Conservation (phyloP, 2,113 vertebrate species). For the Candoia aspera region DNA sequence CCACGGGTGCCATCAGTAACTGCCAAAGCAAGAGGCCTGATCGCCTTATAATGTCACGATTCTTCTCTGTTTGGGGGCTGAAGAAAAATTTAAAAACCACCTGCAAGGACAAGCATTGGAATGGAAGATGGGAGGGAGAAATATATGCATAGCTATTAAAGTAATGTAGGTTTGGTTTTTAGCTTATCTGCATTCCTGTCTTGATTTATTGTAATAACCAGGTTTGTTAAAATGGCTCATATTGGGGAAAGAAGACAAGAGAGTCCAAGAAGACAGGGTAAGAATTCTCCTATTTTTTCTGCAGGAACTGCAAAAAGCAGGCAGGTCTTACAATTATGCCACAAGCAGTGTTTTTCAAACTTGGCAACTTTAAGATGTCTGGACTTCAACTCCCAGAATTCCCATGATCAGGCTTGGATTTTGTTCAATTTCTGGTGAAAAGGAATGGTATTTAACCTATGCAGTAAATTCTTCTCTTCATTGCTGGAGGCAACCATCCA, state of each 20-base stretch:
- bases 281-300: not conserved
- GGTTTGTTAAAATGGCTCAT: not conserved
- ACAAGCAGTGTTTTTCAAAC: not conserved
- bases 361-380: not conserved
- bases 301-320: not conserved
- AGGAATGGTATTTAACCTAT: not conserved
- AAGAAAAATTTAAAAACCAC: conserved; percentile 98
- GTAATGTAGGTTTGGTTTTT: not conserved
- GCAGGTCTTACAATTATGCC: not conserved
- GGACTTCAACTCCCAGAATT: not conserved
- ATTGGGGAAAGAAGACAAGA: not conserved
- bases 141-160: not conserved
- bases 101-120: conserved; percentile 70
- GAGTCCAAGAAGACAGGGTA: not conserved
- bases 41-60: conserved; percentile 89
- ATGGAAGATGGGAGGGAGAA: not conserved
- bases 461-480: not conserved
- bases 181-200: not conserved
- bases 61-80: conserved; percentile 93
- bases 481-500: not conserved
- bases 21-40: conserved; percentile 94
- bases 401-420: not conserved
- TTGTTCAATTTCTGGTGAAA: not conserved
- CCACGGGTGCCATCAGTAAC: conserved; percentile 92
- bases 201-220: not conserved